Evolutionary conservation across 2,113 vertebrate species (phyloP).

Genomic region (Choloepus hoffmanni): DNA sequence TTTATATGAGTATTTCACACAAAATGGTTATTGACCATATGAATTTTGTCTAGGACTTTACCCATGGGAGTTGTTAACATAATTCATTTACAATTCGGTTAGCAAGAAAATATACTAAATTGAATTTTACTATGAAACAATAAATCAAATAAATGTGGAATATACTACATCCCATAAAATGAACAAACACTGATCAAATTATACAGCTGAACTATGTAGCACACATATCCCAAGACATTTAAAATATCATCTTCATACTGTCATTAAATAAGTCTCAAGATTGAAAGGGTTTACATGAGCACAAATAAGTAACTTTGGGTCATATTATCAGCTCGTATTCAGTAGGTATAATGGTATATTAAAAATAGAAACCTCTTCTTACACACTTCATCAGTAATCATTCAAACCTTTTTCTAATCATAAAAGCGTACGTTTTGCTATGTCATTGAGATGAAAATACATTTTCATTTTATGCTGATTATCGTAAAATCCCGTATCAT

Average conservation of each 20-base stretch:
- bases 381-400: not conserved
- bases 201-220: conserved; percentile 31
- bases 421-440: not conserved
- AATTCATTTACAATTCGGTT: conserved; percentile 66
- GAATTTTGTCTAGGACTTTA: conserved; percentile 38
- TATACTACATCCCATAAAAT: conserved; percentile 69
- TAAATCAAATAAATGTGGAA: conserved; percentile 72
- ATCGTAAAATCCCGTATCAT: not conserved
- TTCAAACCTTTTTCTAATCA: conserved; percentile 20
- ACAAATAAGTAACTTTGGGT: conserved; percentile 36
- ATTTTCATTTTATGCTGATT: conserved; percentile 9
- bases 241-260: conserved; percentile 30
- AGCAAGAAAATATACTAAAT: conserved; percentile 68
- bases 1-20: conserved; percentile 56
- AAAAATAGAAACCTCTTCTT: not conserved
- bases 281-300: not conserved
- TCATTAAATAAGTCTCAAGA: conserved; percentile 62
- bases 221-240: conserved; percentile 50
- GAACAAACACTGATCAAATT: conserved; percentile 56
- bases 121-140: conserved; percentile 68
- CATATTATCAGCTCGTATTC: conserved; percentile 33
- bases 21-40: conserved; percentile 58
- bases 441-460: conserved; percentile 13
- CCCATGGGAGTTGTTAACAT: conserved; percentile 60
- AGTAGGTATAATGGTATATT: not conserved